Evolutionary conservation across 2,797 vertebrate genomes (phyloP).

Genomic region (Podargus strigoides): DNA sequence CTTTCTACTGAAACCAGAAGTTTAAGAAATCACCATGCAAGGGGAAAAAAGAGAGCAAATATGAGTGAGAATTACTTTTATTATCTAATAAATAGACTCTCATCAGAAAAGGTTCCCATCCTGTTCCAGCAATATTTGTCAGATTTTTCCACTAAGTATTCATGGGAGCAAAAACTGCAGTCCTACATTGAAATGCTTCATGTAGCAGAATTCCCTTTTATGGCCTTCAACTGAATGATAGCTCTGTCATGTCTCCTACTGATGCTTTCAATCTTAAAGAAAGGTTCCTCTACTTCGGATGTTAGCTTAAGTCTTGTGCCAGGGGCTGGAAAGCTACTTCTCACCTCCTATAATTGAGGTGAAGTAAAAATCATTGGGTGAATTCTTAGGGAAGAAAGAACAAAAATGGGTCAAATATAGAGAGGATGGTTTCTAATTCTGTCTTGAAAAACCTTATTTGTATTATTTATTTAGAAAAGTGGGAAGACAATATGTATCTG

Average conservation of each 20-base stretch:
- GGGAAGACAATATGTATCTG: neutral
- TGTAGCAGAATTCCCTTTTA: neutral
- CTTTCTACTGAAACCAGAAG: neutral
- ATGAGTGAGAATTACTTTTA: neutral
- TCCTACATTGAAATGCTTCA: neutral
- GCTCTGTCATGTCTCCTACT: neutral
- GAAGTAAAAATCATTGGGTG: constrained; percentile 37
- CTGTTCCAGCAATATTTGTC: neutral
- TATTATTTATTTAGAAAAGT: neutral
- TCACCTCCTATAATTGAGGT: constrained; percentile 17
- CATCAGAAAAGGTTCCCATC: neutral
- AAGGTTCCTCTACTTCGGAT: neutral
- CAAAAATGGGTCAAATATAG: neutral
- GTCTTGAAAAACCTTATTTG: neutral
- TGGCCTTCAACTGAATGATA: neutral
- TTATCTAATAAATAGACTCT: neutral
- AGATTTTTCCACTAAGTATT: neutral
- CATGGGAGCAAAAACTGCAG: neutral
- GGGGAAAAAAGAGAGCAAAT: neutral
- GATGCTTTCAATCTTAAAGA: neutral
- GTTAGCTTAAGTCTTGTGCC: neutral
- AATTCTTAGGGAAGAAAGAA: neutral
- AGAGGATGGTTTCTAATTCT: neutral
- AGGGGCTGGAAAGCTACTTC: constrained; percentile 30
- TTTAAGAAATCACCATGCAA: neutral